Evolutionary conservation across 1,140 invertebrate species (phyloP).

Genomic region (Hesperophylax magnus): DNA sequence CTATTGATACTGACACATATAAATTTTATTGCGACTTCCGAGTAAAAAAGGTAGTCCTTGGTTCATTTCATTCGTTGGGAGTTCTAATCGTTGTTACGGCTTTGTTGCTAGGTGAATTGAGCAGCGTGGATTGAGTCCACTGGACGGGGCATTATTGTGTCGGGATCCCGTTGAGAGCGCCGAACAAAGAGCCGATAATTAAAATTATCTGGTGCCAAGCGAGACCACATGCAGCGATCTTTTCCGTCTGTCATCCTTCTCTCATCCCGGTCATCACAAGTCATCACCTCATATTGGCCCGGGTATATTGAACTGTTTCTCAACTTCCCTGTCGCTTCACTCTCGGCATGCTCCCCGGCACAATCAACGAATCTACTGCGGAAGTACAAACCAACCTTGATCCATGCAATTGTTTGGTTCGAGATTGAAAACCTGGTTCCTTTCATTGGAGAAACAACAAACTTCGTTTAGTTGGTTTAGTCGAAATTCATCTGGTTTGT

Average conservation of each 20-base stretch:
- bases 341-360: background rate
- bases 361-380: background rate
- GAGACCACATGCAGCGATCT: slow-evolving; percentile 49
- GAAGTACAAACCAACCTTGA: background rate
- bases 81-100: background rate
- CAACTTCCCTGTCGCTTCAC: slow-evolving; percentile 2
- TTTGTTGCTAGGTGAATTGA: background rate
- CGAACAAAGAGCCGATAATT: slow-evolving; percentile 54
- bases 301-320: background rate
- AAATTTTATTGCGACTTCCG: background rate
- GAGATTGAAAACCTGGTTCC: too few relatives aligned
- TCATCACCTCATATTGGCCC: slow-evolving; percentile 31
- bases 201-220: slow-evolving; percentile 50
- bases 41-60: background rate
- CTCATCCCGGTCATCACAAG: slow-evolving; percentile 14
- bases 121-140: background rate
- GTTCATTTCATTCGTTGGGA: background rate
- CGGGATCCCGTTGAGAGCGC: slow-evolving; percentile 10
- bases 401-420: too few relatives aligned
- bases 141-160: background rate
- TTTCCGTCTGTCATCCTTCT: slow-evolving; percentile 49
- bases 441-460: too few relatives aligned
- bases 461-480: too few relatives aligned
- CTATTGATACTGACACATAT: too few relatives aligned
- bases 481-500: too few relatives aligned